These are phyloP conservation scores for Mesaphorura yosii DNA, from an alignment of 1,140 invertebrate genomes.

Conservation along the genomic window DNA sequence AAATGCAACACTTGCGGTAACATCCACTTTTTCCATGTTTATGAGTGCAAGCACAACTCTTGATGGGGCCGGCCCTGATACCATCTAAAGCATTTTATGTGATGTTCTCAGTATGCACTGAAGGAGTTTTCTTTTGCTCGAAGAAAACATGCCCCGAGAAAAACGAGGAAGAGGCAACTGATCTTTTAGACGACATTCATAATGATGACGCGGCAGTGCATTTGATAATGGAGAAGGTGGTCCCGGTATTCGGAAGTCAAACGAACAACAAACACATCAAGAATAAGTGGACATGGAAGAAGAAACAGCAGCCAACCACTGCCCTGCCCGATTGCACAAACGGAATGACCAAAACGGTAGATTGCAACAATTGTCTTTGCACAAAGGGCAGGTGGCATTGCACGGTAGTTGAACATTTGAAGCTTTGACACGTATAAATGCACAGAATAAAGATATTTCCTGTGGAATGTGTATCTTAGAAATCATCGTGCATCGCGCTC, in stretches of 20 bases:
- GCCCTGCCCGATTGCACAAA: conserved; percentile 14
- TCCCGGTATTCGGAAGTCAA: too few species aligned
- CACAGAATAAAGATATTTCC: too few species aligned
- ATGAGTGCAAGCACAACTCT: too few species aligned
- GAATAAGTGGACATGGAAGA: neutral
- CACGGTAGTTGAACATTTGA: too few species aligned
- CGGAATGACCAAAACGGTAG: conserved; percentile 20
- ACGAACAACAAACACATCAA: neutral
- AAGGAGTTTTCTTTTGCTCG: conserved; percentile 17
- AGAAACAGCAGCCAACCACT: conserved; percentile 1
- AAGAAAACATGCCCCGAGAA: conserved; percentile 13
- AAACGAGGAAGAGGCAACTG: neutral
- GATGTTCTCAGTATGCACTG: conserved; percentile 22
- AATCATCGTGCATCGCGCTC: conserved; percentile 21
- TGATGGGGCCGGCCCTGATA: too few species aligned
- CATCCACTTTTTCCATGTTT: too few species aligned
- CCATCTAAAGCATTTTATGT: too few species aligned
- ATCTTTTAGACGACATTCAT: neutral
- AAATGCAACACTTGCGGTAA: conserved; percentile 25
- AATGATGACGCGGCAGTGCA: neutral
- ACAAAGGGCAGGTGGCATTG: conserved; percentile 25
- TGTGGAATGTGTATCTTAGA: too few species aligned
- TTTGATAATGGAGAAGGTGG: neutral
- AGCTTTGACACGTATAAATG: too few species aligned
- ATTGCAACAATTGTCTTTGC: conserved; percentile 29